phyloP scores from a whole-genome alignment of 2,113 vertebrate genomes.

The Myotis yumanensis region DNA sequence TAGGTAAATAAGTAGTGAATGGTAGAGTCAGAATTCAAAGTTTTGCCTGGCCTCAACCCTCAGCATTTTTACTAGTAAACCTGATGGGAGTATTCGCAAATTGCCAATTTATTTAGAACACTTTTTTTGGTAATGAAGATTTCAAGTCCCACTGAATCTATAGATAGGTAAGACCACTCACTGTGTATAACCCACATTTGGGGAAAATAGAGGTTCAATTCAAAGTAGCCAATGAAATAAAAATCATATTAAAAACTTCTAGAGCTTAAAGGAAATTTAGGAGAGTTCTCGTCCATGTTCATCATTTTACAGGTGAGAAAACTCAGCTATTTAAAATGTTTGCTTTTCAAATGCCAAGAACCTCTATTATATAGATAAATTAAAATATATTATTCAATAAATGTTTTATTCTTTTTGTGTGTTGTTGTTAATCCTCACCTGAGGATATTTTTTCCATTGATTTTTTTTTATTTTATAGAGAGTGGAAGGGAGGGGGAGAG shows the following conservation, averaged over 20 bases:
- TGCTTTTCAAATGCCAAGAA: conserved; percentile 31
- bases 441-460: no score
- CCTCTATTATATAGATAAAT: neutral
- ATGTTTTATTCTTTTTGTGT: neutral
- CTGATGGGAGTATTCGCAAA: neutral
- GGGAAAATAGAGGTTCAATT: neutral
- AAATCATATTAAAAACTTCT: neutral
- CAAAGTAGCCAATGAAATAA: neutral
- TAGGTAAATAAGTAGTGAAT: neutral
- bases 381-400: conserved; percentile 16
- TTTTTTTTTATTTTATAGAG: no score
- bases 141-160: neutral
- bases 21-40: neutral
- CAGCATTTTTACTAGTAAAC: neutral
- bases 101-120: neutral
- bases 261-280: neutral
- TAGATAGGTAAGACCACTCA: neutral
- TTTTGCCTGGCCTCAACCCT: neutral
- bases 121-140: conserved; percentile 2
- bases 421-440: no score
- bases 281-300: neutral
- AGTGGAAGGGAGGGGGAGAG: no score
- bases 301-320: neutral
- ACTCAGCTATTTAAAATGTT: neutral
- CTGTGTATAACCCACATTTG: neutral